Evolutionary conservation across 1,140 invertebrate genomes (phyloP).

Genomic region (Leptonema lineaticorne): DNA sequence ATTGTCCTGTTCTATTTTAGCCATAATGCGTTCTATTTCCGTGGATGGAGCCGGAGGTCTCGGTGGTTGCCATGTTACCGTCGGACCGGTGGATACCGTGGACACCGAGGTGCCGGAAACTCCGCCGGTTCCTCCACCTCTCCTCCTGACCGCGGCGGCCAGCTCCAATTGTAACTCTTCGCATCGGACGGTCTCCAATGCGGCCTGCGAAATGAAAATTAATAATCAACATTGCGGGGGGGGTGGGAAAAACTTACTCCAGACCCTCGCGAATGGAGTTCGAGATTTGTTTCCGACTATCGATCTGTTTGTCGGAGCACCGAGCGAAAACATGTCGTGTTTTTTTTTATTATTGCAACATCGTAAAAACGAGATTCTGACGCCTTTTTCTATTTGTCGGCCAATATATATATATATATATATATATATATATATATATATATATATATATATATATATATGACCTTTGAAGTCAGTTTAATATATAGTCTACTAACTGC

Average conservation of each 20-base stretch:
- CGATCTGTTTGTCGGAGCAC: too few species aligned
- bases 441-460: too few species aligned
- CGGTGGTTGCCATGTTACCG: slow-evolving; percentile 50
- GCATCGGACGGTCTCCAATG: slow-evolving; percentile 84
- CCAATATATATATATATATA: too few species aligned
- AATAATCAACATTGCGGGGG: background rate
- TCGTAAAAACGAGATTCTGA: too few species aligned
- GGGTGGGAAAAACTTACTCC: background rate
- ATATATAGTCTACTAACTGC: too few species aligned
- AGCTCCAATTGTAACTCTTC: slow-evolving; percentile 86
- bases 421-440: too few species aligned
- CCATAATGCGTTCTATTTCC: slow-evolving; percentile 92
- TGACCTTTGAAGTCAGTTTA: too few species aligned
- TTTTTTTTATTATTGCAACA: too few species aligned
- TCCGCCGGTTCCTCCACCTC: slow-evolving; percentile 42
- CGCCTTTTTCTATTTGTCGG: too few species aligned
- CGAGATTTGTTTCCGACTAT: too few species aligned
- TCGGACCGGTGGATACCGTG: slow-evolving; percentile 43
- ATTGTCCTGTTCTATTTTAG: slow-evolving; percentile 88
- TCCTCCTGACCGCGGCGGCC: slow-evolving; percentile 58
- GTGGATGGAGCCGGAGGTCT: slow-evolving; percentile 65
- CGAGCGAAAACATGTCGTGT: too few species aligned
- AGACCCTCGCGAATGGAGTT: too few species aligned
- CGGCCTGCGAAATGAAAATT: slow-evolving; percentile 55
- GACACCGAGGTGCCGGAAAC: slow-evolving; percentile 37